Evolutionary conservation across 1,140 invertebrate species (phyloP).

Genomic region (Bombus soroeensis): DNA sequence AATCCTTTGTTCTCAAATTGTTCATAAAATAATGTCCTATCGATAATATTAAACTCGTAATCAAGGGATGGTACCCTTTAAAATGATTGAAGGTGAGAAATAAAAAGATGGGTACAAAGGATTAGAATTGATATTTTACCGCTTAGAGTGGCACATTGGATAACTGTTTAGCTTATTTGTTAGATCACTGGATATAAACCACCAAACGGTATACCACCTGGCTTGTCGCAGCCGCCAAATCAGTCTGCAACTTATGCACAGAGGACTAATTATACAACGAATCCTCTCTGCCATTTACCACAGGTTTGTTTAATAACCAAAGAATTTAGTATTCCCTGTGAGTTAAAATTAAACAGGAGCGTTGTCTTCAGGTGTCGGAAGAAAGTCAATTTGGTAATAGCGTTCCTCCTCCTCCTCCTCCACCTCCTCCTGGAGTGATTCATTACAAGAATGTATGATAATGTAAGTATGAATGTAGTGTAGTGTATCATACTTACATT

Average conservation of each 20-base stretch:
- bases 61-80: neutral
- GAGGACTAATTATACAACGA: constrained; percentile 75
- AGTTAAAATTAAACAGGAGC: neutral
- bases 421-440: constrained; percentile 72
- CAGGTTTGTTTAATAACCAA: constrained; percentile 65
- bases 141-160: neutral
- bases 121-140: neutral
- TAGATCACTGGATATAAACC: constrained; percentile 79
- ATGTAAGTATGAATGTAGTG: constrained; percentile 39
- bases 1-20: neutral
- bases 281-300: constrained; percentile 77
- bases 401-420: constrained; percentile 69
- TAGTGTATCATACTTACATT: neutral
- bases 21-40: neutral
- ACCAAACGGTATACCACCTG: constrained; percentile 75
- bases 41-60: neutral
- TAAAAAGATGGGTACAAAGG: neutral
- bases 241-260: constrained; percentile 77
- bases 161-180: constrained; percentile 24
- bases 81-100: neutral
- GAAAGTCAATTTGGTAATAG: constrained; percentile 72
- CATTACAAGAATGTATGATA: constrained; percentile 78
- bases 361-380: constrained; percentile 69
- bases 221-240: constrained; percentile 76
- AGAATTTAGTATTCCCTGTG: neutral